Base-by-base conservation (phyloP, 1,140 invertebrate species). In the Drosophila hydei region DNA sequence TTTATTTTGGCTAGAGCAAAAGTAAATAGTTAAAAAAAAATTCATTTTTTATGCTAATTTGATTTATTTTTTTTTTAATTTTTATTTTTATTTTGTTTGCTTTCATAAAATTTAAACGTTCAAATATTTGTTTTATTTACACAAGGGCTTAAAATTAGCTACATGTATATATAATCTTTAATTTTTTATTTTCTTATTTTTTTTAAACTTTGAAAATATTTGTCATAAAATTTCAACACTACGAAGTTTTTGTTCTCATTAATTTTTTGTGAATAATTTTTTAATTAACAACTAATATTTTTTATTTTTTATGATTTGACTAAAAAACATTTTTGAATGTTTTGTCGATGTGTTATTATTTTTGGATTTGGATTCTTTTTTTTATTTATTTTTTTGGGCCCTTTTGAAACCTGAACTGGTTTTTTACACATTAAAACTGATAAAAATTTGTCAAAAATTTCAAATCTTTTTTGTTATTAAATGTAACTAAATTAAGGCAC, bases 321-420 rank as follows among this genome's bases (percentile, higher is more conserved):
- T 85, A 87, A 75, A 80, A 74, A 80, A 88, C 77, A 88, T 81
- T 81, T 79, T 87, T 88, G 70, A 80, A 78, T 77, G 71, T 78
- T 80, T 76, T 64, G 70, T 87, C 81, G 83, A 87, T 87, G 81
- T 87, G 83, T 61, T 60, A 55, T 30, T 73, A 51, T 77, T 74
- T 74, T 77, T 63, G 43, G 45, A 77, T 60, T 47, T 77, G 54
- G 27, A 61, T 61, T 65, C 4, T 62, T 55, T 72, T 78, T 70
- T 76, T 55, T 67, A 63, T 77, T 71, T 71, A 12, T 25, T 27
- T 80, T 61, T 71, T 81, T 88, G 83, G 83, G 83, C 83, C 83
- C 83, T 71, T 79, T 79, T 88, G 83, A 88, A 88, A 88, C 83
- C 83, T 88, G 83, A 88, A 88, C 68, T 83, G 68, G 72, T 81